phyloP scores from a whole-genome alignment of 2,113 vertebrate genomes.

The Alethe diademata region DNA sequence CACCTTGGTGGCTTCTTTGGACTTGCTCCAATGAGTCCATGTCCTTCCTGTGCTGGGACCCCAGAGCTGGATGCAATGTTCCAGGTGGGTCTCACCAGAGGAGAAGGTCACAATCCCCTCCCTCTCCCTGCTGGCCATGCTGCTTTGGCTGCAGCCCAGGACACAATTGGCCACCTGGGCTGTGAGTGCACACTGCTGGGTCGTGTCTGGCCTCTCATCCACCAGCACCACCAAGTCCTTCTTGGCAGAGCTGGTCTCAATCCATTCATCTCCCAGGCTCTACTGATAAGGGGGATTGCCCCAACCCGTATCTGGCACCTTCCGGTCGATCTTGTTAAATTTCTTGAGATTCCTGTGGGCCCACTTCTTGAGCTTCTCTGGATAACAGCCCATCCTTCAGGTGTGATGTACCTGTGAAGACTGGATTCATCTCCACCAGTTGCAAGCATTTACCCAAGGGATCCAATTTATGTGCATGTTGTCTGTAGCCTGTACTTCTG shows the following conservation, averaged over 20 bases:
- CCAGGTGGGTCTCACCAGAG: neutral
- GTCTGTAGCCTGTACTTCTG: neutral
- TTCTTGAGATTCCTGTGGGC: neutral
- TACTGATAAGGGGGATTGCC: neutral
- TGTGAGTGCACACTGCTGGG: fast-evolving
- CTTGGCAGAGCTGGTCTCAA: neutral
- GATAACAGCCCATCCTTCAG: neutral
- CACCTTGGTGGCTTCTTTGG: neutral
- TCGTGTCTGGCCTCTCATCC: neutral
- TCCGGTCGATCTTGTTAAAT: neutral
- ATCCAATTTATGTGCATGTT: neutral
- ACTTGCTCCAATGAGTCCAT: fast-evolving
- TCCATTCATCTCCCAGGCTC: neutral
- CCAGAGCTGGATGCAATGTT: neutral
- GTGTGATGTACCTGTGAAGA: neutral
- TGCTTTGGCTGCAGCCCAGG: neutral
- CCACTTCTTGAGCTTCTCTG: neutral
- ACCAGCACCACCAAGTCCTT: neutral
- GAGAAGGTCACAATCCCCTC: neutral
- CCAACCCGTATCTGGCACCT: fast-evolving
- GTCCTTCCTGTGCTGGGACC: fast-evolving
- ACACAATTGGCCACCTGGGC: fast-evolving
- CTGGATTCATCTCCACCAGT: neutral
- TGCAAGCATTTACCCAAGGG: neutral
- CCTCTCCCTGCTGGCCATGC: fast-evolving